Evolutionary conservation across 92 coral and sea anemone genomes (phyloP).

Genomic region (Actinernus sp.): DNA sequence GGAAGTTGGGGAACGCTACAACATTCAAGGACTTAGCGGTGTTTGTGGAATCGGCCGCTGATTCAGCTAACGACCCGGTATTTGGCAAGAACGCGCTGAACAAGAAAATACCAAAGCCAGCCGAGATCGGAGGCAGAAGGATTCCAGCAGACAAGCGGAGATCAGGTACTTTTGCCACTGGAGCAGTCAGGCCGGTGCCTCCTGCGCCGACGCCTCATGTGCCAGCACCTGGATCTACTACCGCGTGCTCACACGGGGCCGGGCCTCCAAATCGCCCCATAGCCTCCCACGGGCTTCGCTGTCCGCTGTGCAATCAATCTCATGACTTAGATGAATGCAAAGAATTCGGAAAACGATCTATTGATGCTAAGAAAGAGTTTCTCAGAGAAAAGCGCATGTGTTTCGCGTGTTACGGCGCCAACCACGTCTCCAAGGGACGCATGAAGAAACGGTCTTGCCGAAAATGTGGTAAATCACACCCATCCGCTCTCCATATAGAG

Average conservation of each 20-base stretch:
- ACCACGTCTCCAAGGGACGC: slow-evolving; percentile 64
- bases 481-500: slow-evolving; percentile 64
- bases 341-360: slow-evolving; percentile 29
- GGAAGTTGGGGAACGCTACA: slow-evolving; percentile 4
- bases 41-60: slow-evolving; percentile 53
- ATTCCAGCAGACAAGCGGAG: slow-evolving; percentile 6
- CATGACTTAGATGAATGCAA: slow-evolving; percentile 64
- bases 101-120: too few relatives aligned
- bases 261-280: neutral
- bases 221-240: neutral
- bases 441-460: slow-evolving; percentile 54
- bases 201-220: neutral
- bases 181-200: neutral
- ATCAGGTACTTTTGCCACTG: slow-evolving; percentile 35
- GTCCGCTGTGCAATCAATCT: slow-evolving; percentile 34
- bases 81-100: slow-evolving; percentile 19
- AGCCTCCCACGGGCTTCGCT: neutral
- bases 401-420: slow-evolving; percentile 51
- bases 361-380: slow-evolving; percentile 42
- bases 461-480: slow-evolving; percentile 57
- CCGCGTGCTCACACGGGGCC: neutral
- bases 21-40: slow-evolving; percentile 47
- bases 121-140: too few relatives aligned
- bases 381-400: slow-evolving; percentile 48
- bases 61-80: slow-evolving; percentile 68